Percentiles rank a stretch among this genome's conserved stretches.
These are phyloP conservation scores for Coelopa pilipes DNA, from an alignment of 2,888 invertebrate genomes.

Conservation along the genomic window DNA sequence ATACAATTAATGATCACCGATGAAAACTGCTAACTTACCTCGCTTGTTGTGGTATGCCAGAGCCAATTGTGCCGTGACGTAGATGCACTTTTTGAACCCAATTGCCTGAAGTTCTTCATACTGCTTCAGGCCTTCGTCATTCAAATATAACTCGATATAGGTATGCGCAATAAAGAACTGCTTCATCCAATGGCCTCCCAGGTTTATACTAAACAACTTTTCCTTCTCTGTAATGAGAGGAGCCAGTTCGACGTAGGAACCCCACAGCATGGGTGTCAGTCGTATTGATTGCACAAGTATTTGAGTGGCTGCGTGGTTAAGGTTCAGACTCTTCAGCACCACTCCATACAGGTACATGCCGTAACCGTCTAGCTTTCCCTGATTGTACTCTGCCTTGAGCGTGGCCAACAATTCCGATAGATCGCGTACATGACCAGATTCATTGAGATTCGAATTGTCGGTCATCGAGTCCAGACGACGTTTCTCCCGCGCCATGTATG, in stretches of 20 bases:
- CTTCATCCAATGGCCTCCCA: slow-evolving; percentile 94
- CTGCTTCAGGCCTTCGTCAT: slow-evolving; percentile 88
- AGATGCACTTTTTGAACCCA: slow-evolving; percentile 89
- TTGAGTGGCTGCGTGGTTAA: slow-evolving; percentile 81
- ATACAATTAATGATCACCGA: too few species aligned
- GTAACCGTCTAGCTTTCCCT: slow-evolving; percentile 84
- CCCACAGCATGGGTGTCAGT: slow-evolving; percentile 89
- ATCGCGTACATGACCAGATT: slow-evolving; percentile 63
- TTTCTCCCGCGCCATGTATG: slow-evolving; percentile 90
- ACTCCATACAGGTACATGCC: slow-evolving; percentile 90
- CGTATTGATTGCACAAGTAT: slow-evolving; percentile 83
- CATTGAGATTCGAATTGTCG: slow-evolving; percentile 69
- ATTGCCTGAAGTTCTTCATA: slow-evolving; percentile 80
- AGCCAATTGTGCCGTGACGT: slow-evolving; percentile 91
- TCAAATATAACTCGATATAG: slow-evolving; percentile 87
- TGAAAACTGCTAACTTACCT: slow-evolving; percentile 69
- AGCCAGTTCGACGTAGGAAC: slow-evolving; percentile 93
- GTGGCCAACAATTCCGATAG: slow-evolving; percentile 71
- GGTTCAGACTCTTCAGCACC: slow-evolving; percentile 86
- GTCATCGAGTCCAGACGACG: slow-evolving; percentile 86
- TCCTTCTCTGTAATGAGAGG: slow-evolving; percentile 85
- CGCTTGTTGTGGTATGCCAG: slow-evolving; percentile 91
- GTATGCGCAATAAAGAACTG: slow-evolving; percentile 91
- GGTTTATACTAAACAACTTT: slow-evolving; percentile 73
- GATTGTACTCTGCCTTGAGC: slow-evolving; percentile 71